These are phyloP conservation scores for Zele albiditarsus DNA, from an alignment of 2,888 invertebrate species.

Conservation along the genomic window DNA sequence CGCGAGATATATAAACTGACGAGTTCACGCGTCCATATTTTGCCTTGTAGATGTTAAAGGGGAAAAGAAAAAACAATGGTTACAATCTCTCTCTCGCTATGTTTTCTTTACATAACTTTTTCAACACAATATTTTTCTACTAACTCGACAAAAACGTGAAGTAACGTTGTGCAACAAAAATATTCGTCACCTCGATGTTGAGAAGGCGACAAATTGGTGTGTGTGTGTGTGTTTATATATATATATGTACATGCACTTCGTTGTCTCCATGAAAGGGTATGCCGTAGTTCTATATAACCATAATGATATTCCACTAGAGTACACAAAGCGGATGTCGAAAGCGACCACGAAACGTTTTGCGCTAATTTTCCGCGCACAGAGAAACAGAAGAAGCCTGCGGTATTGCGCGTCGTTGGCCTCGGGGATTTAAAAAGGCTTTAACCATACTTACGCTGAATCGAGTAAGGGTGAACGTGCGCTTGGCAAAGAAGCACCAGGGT, in stretches of 20 bases:
- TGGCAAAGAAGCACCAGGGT: slow-evolving; percentile 44
- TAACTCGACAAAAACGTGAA: neutral
- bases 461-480: slow-evolving; percentile 24
- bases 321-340: slow-evolving; percentile 14
- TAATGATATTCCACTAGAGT: neutral
- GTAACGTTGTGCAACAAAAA: neutral
- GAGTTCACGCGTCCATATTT: too few relatives aligned
- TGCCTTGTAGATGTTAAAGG: too few relatives aligned
- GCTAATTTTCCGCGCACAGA: slow-evolving; percentile 24
- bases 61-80: too few relatives aligned
- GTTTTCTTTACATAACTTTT: too few relatives aligned
- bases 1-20: too few relatives aligned
- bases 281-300: neutral
- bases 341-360: slow-evolving; percentile 4
- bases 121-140: neutral
- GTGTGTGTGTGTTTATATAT: neutral
- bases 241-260: neutral
- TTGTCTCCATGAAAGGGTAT: neutral
- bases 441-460: slow-evolving; percentile 29
- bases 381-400: slow-evolving; percentile 13
- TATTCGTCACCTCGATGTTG: neutral
- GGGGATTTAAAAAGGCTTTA: slow-evolving; percentile 38
- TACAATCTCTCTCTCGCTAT: too few relatives aligned
- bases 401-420: slow-evolving; percentile 8
- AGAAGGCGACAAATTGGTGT: neutral